phyloP scores from a whole-genome alignment of 2,113 vertebrate species.

The Brachyistius frenatus region DNA sequence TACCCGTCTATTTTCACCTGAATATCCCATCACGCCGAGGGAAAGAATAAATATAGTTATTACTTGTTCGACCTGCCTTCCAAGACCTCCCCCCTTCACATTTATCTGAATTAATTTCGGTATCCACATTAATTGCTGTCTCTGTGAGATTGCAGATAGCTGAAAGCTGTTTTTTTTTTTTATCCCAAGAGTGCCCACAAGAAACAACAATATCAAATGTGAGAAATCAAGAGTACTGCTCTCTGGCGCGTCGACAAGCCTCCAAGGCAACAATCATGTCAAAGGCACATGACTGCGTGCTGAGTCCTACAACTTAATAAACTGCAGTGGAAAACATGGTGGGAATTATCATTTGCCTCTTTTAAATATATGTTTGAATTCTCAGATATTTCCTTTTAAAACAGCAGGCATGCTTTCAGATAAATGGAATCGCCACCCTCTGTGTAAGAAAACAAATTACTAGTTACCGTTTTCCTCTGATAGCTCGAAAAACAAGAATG shows the following conservation, averaged over 20 bases:
- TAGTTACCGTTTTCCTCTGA: too few relatives aligned
- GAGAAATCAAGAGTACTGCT: conserved; percentile 28
- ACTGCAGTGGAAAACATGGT: neutral
- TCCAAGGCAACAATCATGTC: conserved; percentile 2
- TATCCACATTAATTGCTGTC: conserved; percentile 36
- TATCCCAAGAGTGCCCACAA: conserved; percentile 8
- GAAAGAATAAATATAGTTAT: conserved; percentile 6
- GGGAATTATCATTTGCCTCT: neutral
- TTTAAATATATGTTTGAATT: neutral
- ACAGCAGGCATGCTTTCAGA: too few relatives aligned
- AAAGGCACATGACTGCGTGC: neutral
- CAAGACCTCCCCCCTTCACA: neutral
- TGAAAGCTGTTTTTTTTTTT: conserved; percentile 39
- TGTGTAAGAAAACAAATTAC: too few relatives aligned
- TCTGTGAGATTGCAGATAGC: conserved; percentile 31
- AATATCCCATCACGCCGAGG: neutral
- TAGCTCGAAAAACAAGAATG: too few relatives aligned
- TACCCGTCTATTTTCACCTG: neutral
- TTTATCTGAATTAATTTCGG: conserved; percentile 24
- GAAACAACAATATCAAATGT: conserved; percentile 29
- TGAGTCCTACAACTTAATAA: neutral
- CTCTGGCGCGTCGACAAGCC: conserved; percentile 12
- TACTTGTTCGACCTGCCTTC: conserved; percentile 8
- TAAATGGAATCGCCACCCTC: too few relatives aligned
- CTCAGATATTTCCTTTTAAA: conserved; percentile 1